These are phyloP conservation scores for Diaprepes abbreviatus DNA, from an alignment of 2,888 invertebrate species.

Conservation along the genomic window DNA sequence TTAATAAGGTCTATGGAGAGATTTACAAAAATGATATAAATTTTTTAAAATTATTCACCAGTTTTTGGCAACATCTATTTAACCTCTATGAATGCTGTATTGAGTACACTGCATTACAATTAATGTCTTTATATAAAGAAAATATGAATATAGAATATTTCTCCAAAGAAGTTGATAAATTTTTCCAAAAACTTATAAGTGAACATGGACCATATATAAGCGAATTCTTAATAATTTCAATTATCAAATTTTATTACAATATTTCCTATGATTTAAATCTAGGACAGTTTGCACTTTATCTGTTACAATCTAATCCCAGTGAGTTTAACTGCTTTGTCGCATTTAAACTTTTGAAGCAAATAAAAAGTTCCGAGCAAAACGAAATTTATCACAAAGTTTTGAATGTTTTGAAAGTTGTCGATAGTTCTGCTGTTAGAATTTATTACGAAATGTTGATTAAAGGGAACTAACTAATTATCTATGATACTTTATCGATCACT, in stretches of 20 bases:
- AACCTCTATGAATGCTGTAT: constrained; percentile 13
- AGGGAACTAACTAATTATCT: too few relatives aligned
- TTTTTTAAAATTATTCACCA: constrained; percentile 1
- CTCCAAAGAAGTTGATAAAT: background rate
- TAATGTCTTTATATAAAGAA: constrained; percentile 12
- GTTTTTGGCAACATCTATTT: constrained; percentile 19
- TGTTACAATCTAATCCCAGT: background rate
- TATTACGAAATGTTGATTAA: too few relatives aligned
- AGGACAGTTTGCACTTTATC: background rate
- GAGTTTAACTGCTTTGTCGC: constrained; percentile 23
- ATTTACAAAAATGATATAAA: background rate
- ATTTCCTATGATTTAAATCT: background rate
- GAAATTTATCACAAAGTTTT: too few relatives aligned
- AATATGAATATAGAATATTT: background rate
- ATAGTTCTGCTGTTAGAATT: too few relatives aligned
- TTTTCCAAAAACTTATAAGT: background rate
- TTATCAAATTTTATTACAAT: background rate
- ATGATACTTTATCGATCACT: too few relatives aligned
- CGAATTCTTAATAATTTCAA: constrained; percentile 4
- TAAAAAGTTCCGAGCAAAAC: background rate
- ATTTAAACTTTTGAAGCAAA: background rate
- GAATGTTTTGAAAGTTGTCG: too few relatives aligned
- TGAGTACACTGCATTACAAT: constrained; percentile 5
- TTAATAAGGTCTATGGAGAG: background rate
- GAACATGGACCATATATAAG: constrained; percentile 17